phyloP scores from a whole-genome alignment of 2,113 vertebrate species.

The Mustela nigripes region DNA sequence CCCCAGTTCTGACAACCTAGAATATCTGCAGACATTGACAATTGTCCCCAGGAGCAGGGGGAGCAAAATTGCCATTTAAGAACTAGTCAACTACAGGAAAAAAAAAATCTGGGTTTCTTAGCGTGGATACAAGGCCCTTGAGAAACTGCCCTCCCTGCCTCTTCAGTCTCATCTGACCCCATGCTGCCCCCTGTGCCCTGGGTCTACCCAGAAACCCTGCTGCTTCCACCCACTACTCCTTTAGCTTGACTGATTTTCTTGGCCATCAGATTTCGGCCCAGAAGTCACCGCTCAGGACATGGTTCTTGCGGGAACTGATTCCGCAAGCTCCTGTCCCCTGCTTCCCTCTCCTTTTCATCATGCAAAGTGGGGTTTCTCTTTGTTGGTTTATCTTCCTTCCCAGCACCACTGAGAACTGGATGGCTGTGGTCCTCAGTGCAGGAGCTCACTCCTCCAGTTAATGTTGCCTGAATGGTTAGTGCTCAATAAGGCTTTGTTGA shows the following conservation, averaged over 20 bases:
- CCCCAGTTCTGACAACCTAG: not conserved
- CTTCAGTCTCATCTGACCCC: not conserved
- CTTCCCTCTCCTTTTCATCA: not conserved
- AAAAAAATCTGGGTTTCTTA: not conserved
- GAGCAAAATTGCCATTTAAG: not conserved
- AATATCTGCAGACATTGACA: constrained; percentile 23
- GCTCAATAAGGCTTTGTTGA: constrained; percentile 45
- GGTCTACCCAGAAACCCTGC: not conserved
- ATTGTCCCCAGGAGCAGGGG: not conserved
- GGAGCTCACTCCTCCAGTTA: not conserved
- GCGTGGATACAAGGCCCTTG: not conserved
- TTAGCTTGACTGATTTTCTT: not conserved
- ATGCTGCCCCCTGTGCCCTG: not conserved
- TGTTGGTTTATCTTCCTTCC: not conserved
- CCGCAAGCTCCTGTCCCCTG: not conserved
- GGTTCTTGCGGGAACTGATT: not conserved
- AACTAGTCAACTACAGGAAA: not conserved
- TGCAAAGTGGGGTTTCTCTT: not conserved
- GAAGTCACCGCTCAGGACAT: not conserved
- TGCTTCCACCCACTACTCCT: not conserved
- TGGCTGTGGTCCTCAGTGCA: not conserved
- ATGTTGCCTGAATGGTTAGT: not conserved
- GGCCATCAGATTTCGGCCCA: not conserved
- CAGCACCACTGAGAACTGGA: not conserved
- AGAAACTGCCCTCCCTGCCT: not conserved